Evolutionary conservation across 2,888 invertebrate species (phyloP), one percentile per base, ranked within the genome.

Genomic region (Caenorhabditis panamensis): DNA sequence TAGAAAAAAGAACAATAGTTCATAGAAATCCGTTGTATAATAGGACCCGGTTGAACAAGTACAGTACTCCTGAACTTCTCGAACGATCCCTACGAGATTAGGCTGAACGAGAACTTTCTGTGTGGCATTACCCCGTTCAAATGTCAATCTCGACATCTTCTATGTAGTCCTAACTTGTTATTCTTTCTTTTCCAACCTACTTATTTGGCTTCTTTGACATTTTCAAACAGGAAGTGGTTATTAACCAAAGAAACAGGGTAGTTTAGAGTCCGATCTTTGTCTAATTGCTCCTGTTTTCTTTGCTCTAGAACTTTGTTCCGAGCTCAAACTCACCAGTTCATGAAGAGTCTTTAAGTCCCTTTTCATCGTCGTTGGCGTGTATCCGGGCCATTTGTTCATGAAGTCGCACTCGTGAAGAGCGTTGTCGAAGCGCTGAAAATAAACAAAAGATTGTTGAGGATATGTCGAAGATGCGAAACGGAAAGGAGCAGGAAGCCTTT

Each of bases 361-460:
- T 26, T 71, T 24, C 69, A 80, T 75, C 26, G 26, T 37, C 18
- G 26, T 26, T 11, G 51, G 18, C 9, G 31, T 53, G 54, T 61
- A 71, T 22, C n/a, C 59, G 6, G 80, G 81, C 81, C 81, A 81
- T 63, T 77, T 81, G 20, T 56, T 54, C 76, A 81, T 71, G 53
- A 81, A 81, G 44, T 81, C 81, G 28, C 81, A 81, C 56, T 81
- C 81, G 41, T 49, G 20, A 18, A 81, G 18, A 16, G 81, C 66
- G 13, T 47, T 49, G 44, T 81, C 81, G 67, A 81, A 67, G 31
- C 81, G 56, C 81, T 81, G 81, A 28, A 81, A 80, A 28, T 26
- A 2, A 51, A 31, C n/a, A 51, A 2, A 28, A 8, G 20, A 37
- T 64, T 20, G 47, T 47, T 37, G 22, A 24, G 31, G 36, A 24